Percentiles rank a stretch among this genome's conserved stretches.
phyloP scores from a whole-genome alignment of 2,888 invertebrate species.

The Aphidoletes aphidimyza region DNA sequence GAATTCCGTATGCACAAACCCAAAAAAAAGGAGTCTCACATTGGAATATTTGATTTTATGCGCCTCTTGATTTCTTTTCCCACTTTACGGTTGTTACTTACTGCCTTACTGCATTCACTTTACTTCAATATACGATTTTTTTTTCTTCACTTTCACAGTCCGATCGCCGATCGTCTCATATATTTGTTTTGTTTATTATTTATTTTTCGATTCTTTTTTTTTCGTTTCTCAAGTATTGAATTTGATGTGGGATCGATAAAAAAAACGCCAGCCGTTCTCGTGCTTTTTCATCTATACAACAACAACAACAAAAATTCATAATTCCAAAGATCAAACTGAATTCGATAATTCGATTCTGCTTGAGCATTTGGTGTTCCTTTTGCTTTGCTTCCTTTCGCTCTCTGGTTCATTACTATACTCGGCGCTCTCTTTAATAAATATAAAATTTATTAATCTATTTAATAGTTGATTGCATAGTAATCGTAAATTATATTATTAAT shows the following conservation, averaged over 20 bases:
- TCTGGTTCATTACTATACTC: constrained; percentile 27
- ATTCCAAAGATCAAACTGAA: neutral
- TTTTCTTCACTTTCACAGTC: constrained; percentile 12
- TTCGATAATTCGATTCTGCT: constrained; percentile 39
- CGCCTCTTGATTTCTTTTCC: constrained; percentile 1
- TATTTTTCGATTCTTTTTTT: constrained; percentile 54
- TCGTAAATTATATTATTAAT: constrained; percentile 54
- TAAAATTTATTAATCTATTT: constrained; percentile 54
- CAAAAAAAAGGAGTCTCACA: neutral
- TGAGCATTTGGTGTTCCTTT: constrained; percentile 39
- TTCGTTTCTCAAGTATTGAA: constrained; percentile 31
- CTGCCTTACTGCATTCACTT: neutral
- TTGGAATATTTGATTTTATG: constrained; percentile 50
- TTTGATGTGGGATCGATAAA: constrained; percentile 32
- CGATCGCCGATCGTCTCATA: neutral
- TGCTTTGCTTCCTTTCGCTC: neutral
- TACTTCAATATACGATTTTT: too few relatives aligned
- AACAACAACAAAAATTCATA: neutral
- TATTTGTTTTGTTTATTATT: constrained; percentile 49
- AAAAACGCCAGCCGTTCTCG: neutral
- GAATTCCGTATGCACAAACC: constrained; percentile 5
- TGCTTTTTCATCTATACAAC: neutral
- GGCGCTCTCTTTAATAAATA: constrained; percentile 2
- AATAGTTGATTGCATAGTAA: constrained; percentile 38
- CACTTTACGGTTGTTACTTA: constrained; percentile 41